Base-by-base conservation (phyloP, 2,113 vertebrate genomes). In the Nothobranchius kuhntae region DNA sequence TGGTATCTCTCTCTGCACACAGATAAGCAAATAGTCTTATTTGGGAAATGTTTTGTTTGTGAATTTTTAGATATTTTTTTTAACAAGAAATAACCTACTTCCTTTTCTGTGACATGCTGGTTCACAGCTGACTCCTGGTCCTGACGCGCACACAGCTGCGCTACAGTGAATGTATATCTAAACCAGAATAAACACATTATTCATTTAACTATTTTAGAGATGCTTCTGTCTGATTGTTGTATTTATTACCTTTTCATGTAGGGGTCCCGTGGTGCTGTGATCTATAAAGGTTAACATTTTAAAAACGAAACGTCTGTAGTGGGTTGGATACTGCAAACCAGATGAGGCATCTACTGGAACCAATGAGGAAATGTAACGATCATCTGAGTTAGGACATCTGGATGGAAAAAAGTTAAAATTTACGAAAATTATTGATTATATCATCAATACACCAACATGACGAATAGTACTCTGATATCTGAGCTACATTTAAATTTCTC, bases 141-240 rank as follows among this genome's bases (percentile, higher is more conserved):
- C 15, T 46, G 45, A 6, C 44, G 40, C 13, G 4, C 87, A 90
- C 42, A 88, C 65, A 11, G 75, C 45, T 71, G 88, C 85, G 46
- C 85, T 90, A 58, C 88, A 90, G 71, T 90, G 88, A 68, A 90
- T 70, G 71, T 78, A 90, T 46, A 90, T 51, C 88, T 88, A 44
- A 36, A 70, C 30, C 63, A 55, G 11, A 26, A 64, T 50, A 62
- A 56, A 61, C 13, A 42, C 4, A 15, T 36, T 13, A n/a, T 46
- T 48, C 13, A 24, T 9, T 21, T 48, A 13, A 13, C 2, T 15
- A 46, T 63, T 55, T 9, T 26, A 2, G 30, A 58, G 15, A 21
- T 36, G 7, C 11, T 12, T 44, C 11, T 21, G 26, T 45, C n/a
- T 42, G 26, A 4, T 7, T 61, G 13, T 35, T 42, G 15, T 8